These are phyloP conservation scores for Cantharis rufa DNA, from an alignment of 2,888 invertebrate genomes.

Conservation along the genomic window DNA sequence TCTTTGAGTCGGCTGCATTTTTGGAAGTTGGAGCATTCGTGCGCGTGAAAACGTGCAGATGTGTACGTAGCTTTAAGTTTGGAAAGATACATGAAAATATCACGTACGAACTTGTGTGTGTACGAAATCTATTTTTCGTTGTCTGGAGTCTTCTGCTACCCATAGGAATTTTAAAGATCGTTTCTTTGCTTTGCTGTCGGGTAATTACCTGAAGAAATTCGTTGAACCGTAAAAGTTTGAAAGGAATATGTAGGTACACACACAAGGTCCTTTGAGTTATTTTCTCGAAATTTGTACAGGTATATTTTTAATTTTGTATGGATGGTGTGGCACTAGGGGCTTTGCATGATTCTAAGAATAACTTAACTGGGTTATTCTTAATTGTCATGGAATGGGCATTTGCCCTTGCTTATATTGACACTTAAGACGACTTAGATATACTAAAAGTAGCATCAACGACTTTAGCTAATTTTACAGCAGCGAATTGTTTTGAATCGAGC, in stretches of 20 bases:
- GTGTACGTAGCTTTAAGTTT: background rate
- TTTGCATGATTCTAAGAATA: background rate
- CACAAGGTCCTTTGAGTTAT: background rate
- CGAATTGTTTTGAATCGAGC: background rate
- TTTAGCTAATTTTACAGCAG: background rate
- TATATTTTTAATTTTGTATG: background rate
- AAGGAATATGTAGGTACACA: background rate
- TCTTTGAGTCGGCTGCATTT: too few relatives aligned
- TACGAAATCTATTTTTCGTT: background rate
- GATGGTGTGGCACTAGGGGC: background rate
- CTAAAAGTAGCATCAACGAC: background rate
- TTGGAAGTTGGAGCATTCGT: too few relatives aligned
- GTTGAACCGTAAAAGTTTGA: background rate
- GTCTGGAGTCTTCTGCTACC: background rate
- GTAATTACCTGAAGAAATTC: background rate
- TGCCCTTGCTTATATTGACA: background rate
- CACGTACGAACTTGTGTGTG: background rate
- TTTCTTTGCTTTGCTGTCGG: background rate
- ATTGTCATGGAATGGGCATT: background rate
- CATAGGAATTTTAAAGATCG: background rate
- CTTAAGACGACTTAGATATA: background rate
- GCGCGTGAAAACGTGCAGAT: too few relatives aligned
- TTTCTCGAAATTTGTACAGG: background rate
- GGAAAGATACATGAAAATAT: background rate
- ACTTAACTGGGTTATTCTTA: background rate